Percentiles rank a stretch among this genome's conserved stretches.
Evolutionary conservation across 2,797 vertebrate species (phyloP).

Genomic region (Sebastes nivosus): DNA sequence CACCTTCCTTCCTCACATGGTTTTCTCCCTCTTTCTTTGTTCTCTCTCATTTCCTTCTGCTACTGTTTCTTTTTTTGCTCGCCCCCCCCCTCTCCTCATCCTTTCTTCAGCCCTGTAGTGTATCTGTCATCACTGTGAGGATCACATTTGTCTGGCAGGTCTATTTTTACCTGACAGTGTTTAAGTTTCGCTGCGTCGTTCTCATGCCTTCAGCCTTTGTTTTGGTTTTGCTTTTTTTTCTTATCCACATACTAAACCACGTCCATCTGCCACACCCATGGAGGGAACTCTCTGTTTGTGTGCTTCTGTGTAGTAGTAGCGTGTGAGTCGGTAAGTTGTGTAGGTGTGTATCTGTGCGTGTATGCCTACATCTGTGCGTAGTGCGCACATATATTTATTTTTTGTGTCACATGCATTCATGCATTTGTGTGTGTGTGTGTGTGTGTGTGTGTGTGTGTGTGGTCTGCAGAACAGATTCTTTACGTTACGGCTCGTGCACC

Average conservation of each 20-base stretch:
- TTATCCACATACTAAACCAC: background rate
- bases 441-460: slow-evolving; percentile 33
- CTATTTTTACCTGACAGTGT: slow-evolving; percentile 73
- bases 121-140: slow-evolving; percentile 5
- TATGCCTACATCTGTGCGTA: background rate
- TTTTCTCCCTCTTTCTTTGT: background rate
- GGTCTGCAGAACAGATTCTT: slow-evolving; percentile 7
- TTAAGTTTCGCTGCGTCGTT: slow-evolving; percentile 55
- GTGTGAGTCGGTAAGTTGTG: background rate
- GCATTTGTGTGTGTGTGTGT: slow-evolving; percentile 7
- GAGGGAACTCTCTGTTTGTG: slow-evolving; percentile 11
- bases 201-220: slow-evolving; percentile 59
- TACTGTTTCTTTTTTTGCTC: background rate
- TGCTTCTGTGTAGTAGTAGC: background rate
- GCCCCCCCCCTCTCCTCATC: background rate
- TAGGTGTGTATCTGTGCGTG: background rate
- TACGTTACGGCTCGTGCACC: background rate
- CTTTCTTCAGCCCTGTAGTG: background rate
- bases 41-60: background rate
- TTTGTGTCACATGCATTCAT: background rate
- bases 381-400: background rate
- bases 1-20: background rate
- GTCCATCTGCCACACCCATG: slow-evolving; percentile 12
- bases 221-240: slow-evolving; percentile 52
- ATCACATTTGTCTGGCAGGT: slow-evolving; percentile 43